phyloP scores from a whole-genome alignment of 2,797 vertebrate species.

The Chelidonichthys spinosus region DNA sequence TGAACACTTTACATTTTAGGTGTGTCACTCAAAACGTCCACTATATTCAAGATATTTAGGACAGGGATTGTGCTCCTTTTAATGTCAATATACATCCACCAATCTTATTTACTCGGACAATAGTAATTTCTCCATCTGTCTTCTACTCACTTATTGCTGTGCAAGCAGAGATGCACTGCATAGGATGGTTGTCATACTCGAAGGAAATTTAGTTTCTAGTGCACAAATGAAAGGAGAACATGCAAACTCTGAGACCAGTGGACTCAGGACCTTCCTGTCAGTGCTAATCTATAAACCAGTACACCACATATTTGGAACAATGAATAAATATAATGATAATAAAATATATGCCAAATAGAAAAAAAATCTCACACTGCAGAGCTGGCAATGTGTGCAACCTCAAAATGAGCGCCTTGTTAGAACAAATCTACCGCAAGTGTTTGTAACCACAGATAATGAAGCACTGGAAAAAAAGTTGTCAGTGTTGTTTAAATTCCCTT shows the following conservation, averaged over 20 bases:
- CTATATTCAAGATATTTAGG: not conserved
- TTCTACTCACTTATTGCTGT: not conserved
- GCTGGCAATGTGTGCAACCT: not conserved
- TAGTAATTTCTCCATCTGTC: conserved; percentile 1
- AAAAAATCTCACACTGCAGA: not conserved
- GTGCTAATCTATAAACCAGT: not conserved
- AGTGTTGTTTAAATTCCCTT: not conserved
- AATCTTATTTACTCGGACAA: not conserved
- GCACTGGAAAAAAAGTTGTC: not conserved
- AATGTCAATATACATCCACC: not conserved
- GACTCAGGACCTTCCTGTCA: not conserved
- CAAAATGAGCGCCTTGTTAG: not conserved
- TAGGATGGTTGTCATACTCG: conserved; percentile 4
- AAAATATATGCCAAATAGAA: not conserved
- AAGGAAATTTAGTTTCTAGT: conserved; percentile 23
- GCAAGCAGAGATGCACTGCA: not conserved
- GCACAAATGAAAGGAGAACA: conserved; percentile 15
- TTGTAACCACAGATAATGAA: not conserved
- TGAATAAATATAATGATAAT: not conserved
- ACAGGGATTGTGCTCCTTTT: not conserved
- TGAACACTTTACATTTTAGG: not conserved
- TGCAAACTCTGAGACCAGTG: not conserved
- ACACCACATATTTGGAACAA: not conserved
- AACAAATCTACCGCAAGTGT: not conserved
- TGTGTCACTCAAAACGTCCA: conserved; percentile 4